Percentiles rank a stretch among this genome's conserved stretches.
Evolutionary conservation across 2,113 vertebrate genomes (phyloP).

Genomic region (Toxostoma redivivum): DNA sequence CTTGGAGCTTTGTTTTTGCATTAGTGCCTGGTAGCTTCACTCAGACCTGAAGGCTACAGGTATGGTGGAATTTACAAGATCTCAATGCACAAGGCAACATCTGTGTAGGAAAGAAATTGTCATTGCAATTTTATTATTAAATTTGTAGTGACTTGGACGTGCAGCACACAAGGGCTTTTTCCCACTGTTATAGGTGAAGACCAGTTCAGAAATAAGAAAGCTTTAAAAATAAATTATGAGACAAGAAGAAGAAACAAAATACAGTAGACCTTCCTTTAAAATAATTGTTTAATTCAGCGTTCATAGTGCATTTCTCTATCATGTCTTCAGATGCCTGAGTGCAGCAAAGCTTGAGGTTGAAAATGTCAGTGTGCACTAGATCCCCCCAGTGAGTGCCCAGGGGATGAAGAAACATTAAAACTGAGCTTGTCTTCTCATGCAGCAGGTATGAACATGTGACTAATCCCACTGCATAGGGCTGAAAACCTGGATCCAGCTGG

Average conservation of each 20-base stretch:
- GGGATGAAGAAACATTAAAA: neutral
- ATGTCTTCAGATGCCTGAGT: neutral
- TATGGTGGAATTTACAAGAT: neutral
- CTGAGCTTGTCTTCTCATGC: neutral
- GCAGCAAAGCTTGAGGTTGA: neutral
- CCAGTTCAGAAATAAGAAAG: neutral
- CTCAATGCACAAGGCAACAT: neutral
- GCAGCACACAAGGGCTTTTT: accelerated
- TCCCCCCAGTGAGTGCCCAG: neutral
- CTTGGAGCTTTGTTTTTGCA: neutral
- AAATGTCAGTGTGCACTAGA: too few species aligned
- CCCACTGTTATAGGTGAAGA: neutral
- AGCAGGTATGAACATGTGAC: too few species aligned
- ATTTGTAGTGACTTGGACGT: neutral
- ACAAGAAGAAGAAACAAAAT: neutral
- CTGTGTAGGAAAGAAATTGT: neutral
- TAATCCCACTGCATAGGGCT: neutral
- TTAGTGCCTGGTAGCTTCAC: neutral
- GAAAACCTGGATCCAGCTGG: neutral
- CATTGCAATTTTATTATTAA: neutral
- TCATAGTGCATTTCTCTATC: neutral
- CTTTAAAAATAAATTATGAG: neutral
- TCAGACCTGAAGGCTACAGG: neutral
- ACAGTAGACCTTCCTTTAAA: neutral
- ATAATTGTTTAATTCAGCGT: accelerated